Evolutionary conservation across 2,888 invertebrate genomes (phyloP), one percentile per base, ranked within the genome.

Genomic region (Habrosyne pyritoides): DNA sequence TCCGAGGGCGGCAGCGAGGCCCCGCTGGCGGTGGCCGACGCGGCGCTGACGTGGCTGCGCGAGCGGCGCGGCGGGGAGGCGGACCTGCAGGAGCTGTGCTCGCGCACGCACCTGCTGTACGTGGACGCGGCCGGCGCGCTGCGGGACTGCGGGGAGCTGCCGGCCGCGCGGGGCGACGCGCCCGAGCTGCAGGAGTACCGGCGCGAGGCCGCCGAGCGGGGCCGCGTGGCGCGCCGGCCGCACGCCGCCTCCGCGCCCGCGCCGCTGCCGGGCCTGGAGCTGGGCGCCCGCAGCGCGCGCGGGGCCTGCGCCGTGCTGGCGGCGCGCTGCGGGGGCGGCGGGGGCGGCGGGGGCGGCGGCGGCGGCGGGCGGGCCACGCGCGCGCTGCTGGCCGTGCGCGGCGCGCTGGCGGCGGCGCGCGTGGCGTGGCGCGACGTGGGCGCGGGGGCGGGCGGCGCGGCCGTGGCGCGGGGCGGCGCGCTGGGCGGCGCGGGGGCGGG

Each of bases 121-220:
- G 93, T 97, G 74, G 96, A 96, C 66, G 91, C 94, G 60, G 95
- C 95, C 80, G 96, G 97, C 79, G 94, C 94, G 36, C 92, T 97
- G 66, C 96, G 96, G 71, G 97, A 97, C 90, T 97, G 96, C 87
- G 94, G 95, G 60, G 96, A 96, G 77, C 91, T 97, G 75, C 96
- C 96, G 7, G 86, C 90, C 21, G 91, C 93, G 21, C 73, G 80
- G 57, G 95, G 94, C 60, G 95, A 96, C 82, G 95, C 96, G 24
- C 96, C 96, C 75, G 94, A 96, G 63, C 95, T 97, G 36, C 95
- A 95, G 79, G 96, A 96, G 86, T 97, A 97, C 87, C 95, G 96
- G 75, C 92, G 94, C 66, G 83, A 93, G 74, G 89, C 91, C 47
- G 71, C 71, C 61, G 76, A 70, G 72, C 73, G 76, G 42, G 57